Conservation (phyloP, 2,797 vertebrate genomes). For the Brachyrhaphis roseni region DNA sequence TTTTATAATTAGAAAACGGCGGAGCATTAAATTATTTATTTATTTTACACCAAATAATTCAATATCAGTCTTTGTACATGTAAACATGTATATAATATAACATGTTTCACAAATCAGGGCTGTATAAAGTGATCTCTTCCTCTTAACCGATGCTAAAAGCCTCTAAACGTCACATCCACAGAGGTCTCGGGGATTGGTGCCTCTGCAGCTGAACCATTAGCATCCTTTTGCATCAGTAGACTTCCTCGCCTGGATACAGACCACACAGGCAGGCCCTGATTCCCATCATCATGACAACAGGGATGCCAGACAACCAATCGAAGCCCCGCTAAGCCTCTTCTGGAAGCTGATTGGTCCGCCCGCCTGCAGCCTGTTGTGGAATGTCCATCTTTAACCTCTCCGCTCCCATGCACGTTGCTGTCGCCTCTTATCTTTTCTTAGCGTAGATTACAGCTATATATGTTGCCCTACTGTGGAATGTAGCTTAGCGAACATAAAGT, state of each 20-base stretch:
- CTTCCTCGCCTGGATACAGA: constrained; percentile 78
- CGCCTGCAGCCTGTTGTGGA: constrained; percentile 73
- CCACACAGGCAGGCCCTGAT: constrained; percentile 73
- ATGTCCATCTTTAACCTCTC: constrained; percentile 77
- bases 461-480: constrained; percentile 33
- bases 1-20: neutral
- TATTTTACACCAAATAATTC: neutral
- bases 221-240: constrained; percentile 59
- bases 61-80: neutral
- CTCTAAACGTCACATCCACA: neutral
- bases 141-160: neutral
- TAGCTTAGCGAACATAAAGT: neutral
- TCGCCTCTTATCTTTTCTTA: constrained; percentile 30
- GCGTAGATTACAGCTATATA: constrained; percentile 47
- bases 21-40: neutral
- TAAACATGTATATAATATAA: neutral
- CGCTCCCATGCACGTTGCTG: constrained; percentile 56
- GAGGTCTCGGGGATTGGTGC: constrained; percentile 35
- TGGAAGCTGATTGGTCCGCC: constrained; percentile 69
- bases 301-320: constrained; percentile 70
- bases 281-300: constrained; percentile 80
- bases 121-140: neutral
- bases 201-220: constrained; percentile 58
- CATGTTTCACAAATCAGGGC: neutral
- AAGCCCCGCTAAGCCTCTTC: constrained; percentile 42